Evolutionary conservation across 2,888 invertebrate genomes (phyloP).

Genomic region (Eremobia ochroleuca): DNA sequence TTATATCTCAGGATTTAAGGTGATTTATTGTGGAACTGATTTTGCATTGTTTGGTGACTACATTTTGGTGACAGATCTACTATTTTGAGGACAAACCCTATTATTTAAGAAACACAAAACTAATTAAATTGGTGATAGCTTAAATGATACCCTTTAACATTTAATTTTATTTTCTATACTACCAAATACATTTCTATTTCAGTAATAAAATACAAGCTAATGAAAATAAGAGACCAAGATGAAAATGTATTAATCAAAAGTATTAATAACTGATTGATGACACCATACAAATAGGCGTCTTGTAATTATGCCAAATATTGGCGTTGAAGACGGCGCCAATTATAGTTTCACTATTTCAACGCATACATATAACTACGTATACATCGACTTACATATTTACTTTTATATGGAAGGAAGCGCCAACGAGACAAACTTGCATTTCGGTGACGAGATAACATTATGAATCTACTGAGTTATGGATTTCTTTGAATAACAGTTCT

Average conservation of each 20-base stretch:
- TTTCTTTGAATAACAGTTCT: background rate
- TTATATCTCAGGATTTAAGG: too few species aligned
- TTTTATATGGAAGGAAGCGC: background rate
- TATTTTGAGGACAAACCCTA: too few species aligned
- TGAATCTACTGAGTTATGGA: background rate
- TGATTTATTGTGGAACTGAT: too few species aligned
- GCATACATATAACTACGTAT: too few species aligned
- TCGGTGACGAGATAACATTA: background rate
- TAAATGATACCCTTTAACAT: too few species aligned
- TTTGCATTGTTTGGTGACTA: too few species aligned
- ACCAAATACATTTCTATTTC: background rate
- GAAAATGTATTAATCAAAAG: background rate
- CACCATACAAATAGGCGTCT: background rate
- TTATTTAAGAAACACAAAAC: too few species aligned
- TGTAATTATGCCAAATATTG: slow-evolving; percentile 23
- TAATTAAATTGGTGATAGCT: too few species aligned
- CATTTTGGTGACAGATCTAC: too few species aligned
- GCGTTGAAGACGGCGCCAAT: background rate
- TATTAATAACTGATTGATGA: background rate
- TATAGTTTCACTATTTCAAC: slow-evolving; percentile 16
- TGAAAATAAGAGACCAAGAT: background rate
- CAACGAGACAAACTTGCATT: background rate
- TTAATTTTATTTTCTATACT: background rate
- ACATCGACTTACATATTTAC: background rate
- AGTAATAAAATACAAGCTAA: background rate